Evolutionary conservation across 2,797 vertebrate genomes (phyloP).

Genomic region (Thripadectes ignobilis): DNA sequence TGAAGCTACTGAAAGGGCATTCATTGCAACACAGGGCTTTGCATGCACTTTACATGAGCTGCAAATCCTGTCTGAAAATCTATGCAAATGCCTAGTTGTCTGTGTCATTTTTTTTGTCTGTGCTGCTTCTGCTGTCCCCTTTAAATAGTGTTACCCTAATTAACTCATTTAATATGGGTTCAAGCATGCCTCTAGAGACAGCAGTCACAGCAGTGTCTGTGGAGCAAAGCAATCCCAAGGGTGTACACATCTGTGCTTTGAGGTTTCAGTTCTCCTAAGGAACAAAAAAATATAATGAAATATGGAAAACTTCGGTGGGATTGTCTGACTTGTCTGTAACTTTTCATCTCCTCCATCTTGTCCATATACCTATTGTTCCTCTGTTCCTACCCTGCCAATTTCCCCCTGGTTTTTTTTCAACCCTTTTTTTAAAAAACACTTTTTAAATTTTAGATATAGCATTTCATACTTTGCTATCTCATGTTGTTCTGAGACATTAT

Average conservation of each 20-base stretch:
- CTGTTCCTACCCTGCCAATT: not conserved
- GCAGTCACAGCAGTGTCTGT: not conserved
- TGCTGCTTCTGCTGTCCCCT: not conserved
- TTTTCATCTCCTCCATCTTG: not conserved
- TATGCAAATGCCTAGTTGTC: not conserved
- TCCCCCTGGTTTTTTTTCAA: not conserved
- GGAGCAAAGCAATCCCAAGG: not conserved
- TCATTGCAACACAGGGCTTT: not conserved
- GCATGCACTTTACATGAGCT: not conserved
- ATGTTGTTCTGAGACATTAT: not conserved
- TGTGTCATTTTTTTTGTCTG: not conserved
- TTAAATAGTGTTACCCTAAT: not conserved
- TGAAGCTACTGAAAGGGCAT: not conserved
- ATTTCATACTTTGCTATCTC: not conserved
- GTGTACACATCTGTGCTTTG: not conserved
- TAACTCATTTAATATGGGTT: not conserved
- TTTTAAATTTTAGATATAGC: not conserved
- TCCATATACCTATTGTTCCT: not conserved
- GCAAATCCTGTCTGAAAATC: not conserved
- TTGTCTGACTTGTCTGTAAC: not conserved
- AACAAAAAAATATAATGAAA: not conserved
- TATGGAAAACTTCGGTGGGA: not conserved
- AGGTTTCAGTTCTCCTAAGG: not conserved
- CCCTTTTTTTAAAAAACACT: not conserved
- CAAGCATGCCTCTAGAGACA: not conserved